Conservation (phyloP, 1,140 invertebrate species). For the Bombyx mandarina region DNA sequence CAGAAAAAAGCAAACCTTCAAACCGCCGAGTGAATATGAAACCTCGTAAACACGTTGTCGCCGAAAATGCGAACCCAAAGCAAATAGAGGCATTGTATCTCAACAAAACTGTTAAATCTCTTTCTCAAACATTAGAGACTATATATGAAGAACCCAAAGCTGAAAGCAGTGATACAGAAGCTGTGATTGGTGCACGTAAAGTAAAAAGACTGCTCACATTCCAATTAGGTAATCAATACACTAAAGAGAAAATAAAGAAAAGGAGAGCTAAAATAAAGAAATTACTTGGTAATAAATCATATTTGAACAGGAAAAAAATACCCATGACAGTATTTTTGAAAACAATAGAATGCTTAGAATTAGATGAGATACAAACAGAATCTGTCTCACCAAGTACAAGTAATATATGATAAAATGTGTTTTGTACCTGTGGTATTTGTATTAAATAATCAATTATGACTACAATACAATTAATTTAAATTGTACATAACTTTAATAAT, state of each 20-base stretch:
- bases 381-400: constrained; percentile 25
- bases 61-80: constrained; percentile 49
- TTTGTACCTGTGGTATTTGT: constrained; percentile 1
- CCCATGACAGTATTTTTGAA: constrained; percentile 61
- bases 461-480: neutral
- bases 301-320: constrained; percentile 61
- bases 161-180: constrained; percentile 29
- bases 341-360: constrained; percentile 55
- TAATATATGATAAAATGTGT: constrained; percentile 5
- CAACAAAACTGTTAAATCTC: constrained; percentile 53
- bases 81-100: constrained; percentile 62
- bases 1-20: constrained; percentile 40
- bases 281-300: constrained; percentile 54
- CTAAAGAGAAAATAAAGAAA: constrained; percentile 62
- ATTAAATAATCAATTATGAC: neutral
- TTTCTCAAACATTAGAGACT: constrained; percentile 58
- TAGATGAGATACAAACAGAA: constrained; percentile 53
- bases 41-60: constrained; percentile 45
- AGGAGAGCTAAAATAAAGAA: constrained; percentile 63
- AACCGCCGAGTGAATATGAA: constrained; percentile 60
- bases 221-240: constrained; percentile 56
- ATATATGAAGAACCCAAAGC: constrained; percentile 60
- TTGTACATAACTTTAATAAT: neutral
- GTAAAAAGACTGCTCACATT: constrained; percentile 63
- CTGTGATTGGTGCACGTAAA: constrained; percentile 48